A percentile compares a stretch with the other conserved stretches of the same genome.
These are phyloP conservation scores for Sepiola atlantica DNA, from an alignment of 2,888 invertebrate species.

Conservation along the genomic window DNA sequence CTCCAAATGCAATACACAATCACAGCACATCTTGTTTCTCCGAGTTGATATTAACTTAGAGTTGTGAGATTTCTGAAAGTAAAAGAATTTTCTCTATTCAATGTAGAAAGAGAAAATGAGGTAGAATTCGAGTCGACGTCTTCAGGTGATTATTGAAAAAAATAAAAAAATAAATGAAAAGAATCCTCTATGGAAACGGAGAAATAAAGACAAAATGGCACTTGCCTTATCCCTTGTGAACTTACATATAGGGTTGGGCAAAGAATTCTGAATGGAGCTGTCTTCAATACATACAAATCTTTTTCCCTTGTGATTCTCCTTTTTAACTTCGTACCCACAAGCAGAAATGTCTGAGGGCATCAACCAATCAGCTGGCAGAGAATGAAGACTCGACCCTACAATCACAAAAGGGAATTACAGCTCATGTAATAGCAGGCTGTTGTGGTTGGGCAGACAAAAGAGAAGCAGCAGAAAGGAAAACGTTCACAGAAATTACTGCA, in stretches of 20 bases:
- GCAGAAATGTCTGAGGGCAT: slow-evolving; percentile 6
- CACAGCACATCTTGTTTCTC: neutral
- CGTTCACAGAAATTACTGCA: neutral
- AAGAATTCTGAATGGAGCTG: neutral
- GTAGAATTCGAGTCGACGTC: neutral
- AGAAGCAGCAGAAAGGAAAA: slow-evolving; percentile 15
- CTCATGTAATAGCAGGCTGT: neutral
- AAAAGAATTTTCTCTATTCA: neutral
- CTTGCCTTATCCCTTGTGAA: neutral
- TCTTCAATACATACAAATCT: neutral
- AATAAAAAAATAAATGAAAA: neutral
- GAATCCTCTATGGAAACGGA: neutral
- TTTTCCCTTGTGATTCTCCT: slow-evolving; percentile 2
- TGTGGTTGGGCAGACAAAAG: neutral
- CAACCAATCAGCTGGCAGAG: neutral
- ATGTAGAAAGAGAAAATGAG: neutral
- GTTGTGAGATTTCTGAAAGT: neutral
- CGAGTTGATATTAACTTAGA: neutral
- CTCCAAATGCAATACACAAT: slow-evolving; percentile 12
- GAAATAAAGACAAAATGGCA: neutral
- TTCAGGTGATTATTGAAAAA: slow-evolving; percentile 23
- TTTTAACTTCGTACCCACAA: neutral
- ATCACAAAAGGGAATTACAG: neutral
- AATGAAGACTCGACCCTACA: neutral
- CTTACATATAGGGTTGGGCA: neutral